Percentiles rank a stretch among this genome's conserved stretches.
Evolutionary conservation across 2,113 vertebrate species (phyloP).

Genomic region (Oceanodroma tethys): DNA sequence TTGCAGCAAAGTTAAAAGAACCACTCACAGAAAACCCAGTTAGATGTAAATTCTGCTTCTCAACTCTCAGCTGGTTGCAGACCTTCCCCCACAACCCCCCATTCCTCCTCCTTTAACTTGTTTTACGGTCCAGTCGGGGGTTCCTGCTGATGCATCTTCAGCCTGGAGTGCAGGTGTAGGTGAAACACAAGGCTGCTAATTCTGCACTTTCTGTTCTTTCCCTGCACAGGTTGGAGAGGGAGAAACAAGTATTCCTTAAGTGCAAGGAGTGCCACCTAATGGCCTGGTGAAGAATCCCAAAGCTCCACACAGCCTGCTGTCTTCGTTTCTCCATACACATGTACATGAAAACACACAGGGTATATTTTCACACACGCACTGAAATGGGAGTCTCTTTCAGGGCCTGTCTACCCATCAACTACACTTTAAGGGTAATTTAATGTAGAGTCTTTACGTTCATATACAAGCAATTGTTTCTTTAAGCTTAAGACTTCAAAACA

Average conservation of each 20-base stretch:
- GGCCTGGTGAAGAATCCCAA: neutral
- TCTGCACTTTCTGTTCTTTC: neutral
- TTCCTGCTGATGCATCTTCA: neutral
- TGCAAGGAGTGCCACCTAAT: neutral
- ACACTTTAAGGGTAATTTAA: neutral
- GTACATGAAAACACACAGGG: fast-evolving
- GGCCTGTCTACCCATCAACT: neutral
- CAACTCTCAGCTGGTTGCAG: neutral
- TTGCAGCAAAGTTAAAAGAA: neutral
- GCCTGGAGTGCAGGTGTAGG: neutral
- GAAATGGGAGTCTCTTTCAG: neutral
- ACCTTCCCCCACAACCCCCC: fast-evolving
- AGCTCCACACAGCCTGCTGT: neutral
- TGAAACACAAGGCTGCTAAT: neutral
- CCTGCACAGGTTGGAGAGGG: neutral
- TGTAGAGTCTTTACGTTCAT: neutral
- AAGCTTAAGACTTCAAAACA: neutral
- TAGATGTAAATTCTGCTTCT: neutral
- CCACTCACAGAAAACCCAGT: neutral
- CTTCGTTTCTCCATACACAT: fast-evolving
- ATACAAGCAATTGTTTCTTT: neutral
- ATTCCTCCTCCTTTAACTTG: neutral
- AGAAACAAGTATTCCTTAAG: fast-evolving
- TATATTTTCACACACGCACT: fast-evolving
- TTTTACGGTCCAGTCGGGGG: no score